Percentiles rank a stretch among this genome's conserved stretches.
Evolutionary conservation across 2,797 vertebrate genomes (phyloP).

Genomic region (Hyperoplus immaculatus): DNA sequence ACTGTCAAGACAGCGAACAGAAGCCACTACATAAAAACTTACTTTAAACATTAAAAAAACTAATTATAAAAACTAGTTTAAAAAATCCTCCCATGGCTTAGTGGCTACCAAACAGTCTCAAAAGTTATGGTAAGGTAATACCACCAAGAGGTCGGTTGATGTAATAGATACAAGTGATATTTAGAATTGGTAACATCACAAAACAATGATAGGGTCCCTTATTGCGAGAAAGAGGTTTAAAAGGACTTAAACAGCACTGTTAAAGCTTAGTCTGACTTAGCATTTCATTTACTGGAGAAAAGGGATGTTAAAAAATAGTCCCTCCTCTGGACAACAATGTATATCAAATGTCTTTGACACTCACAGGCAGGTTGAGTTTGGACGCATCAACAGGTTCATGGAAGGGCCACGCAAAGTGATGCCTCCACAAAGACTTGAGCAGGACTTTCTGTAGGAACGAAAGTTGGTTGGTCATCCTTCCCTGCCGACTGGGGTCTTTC

Average conservation of each 20-base stretch:
- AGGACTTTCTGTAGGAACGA: conserved; percentile 95
- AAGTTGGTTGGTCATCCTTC: conserved; percentile 93
- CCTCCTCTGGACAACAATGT: neutral
- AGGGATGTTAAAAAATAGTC: neutral
- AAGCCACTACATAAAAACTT: neutral
- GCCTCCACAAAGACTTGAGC: conserved; percentile 94
- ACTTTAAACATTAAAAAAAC: neutral
- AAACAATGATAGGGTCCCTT: too few relatives aligned
- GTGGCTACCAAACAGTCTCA: neutral
- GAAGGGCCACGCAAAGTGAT: conserved; percentile 97
- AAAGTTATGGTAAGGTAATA: neutral
- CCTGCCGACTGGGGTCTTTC: conserved; percentile 88
- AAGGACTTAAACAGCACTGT: too few relatives aligned
- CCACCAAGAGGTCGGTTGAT: too few relatives aligned
- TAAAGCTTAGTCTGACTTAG: too few relatives aligned
- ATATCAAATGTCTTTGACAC: conserved; percentile 29
- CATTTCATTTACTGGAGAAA: neutral
- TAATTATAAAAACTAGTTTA: neutral
- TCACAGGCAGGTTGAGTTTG: conserved; percentile 92
- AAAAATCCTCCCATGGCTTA: neutral
- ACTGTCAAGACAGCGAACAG: neutral
- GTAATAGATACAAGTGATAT: too few relatives aligned
- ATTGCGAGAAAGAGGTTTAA: too few relatives aligned
- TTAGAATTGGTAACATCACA: too few relatives aligned
- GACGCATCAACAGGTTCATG: conserved; percentile 92